A percentile compares a stretch with the other conserved stretches of the same genome.
Conservation (phyloP, 2,888 invertebrate species). For the Zaprionus obscuricornis region DNA sequence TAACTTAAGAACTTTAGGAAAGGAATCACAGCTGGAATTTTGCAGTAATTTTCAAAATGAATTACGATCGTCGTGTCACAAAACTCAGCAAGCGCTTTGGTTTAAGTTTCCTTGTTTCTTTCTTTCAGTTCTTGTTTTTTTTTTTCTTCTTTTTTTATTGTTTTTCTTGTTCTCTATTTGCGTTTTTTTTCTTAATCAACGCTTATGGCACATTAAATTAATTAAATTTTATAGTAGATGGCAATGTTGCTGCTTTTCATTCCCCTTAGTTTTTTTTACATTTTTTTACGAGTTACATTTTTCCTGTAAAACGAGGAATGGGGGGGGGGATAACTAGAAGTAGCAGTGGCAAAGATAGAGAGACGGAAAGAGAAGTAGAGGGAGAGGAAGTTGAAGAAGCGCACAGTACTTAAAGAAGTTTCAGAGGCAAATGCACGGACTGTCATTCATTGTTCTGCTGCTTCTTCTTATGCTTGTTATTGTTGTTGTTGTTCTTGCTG, state of each 20-base stretch:
- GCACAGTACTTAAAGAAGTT: constrained; percentile 27
- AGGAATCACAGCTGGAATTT: no score
- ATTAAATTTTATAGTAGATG: constrained; percentile 67
- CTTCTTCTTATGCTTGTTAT: no score
- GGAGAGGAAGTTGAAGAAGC: constrained; percentile 11
- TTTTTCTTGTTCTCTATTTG: neutral
- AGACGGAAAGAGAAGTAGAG: neutral
- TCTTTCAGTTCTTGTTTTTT: no score
- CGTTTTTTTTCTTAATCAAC: constrained; percentile 17
- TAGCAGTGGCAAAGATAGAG: no score
- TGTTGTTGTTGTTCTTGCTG: constrained; percentile 17
- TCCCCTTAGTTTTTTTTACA: constrained; percentile 46
- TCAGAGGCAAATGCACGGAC: constrained; percentile 20
- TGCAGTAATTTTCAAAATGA: no score
- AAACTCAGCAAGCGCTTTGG: no score
- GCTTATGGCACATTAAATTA: constrained; percentile 42
- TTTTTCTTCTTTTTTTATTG: no score
- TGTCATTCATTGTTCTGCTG: constrained; percentile 25
- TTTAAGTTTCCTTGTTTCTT: no score
- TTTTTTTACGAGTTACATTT: constrained; percentile 32
- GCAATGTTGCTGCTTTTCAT: no score
- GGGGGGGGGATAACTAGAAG: no score
- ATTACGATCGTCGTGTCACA: no score
- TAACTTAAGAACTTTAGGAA: no score
- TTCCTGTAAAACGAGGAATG: neutral